phyloP scores from a whole-genome alignment of 2,113 vertebrate species.

The Leptobrachium ailaonicum region DNA sequence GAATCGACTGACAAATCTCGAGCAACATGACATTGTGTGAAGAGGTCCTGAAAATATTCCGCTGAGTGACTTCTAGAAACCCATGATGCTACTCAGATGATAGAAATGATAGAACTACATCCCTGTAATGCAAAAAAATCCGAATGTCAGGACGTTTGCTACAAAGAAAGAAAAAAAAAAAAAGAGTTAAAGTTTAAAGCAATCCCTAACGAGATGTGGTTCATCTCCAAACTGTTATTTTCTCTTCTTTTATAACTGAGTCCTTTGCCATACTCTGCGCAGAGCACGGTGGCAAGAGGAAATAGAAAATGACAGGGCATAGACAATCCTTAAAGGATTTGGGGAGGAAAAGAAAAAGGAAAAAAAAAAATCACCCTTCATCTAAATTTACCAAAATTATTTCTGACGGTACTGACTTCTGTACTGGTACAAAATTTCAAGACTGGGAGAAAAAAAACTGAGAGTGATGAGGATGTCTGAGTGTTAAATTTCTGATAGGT shows the following conservation, averaged over 20 bases:
- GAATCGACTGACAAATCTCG: no score
- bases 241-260: constrained; percentile 7
- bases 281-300: constrained; percentile 15
- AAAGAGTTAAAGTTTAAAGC: background rate
- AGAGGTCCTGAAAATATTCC: no score
- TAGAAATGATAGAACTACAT: no score
- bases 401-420: constrained; percentile 25
- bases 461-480: no score
- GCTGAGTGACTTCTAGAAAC: no score
- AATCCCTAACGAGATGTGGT: constrained; percentile 10
- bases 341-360: no score
- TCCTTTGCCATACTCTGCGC: background rate
- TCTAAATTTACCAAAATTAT: constrained; percentile 33
- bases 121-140: no score
- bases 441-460: background rate
- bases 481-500: no score
- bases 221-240: constrained; percentile 23
- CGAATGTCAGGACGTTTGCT: background rate
- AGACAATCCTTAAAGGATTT: constrained; percentile 10
- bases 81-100: no score
- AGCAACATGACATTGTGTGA: no score
- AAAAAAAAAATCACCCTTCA: constrained; percentile 26
- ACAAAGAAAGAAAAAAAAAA: background rate
- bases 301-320: constrained; percentile 30
- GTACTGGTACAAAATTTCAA: background rate